Evolutionary conservation across 2,888 invertebrate species (phyloP), one percentile per base, ranked within the genome.

Genomic region (Lypha dubia): DNA sequence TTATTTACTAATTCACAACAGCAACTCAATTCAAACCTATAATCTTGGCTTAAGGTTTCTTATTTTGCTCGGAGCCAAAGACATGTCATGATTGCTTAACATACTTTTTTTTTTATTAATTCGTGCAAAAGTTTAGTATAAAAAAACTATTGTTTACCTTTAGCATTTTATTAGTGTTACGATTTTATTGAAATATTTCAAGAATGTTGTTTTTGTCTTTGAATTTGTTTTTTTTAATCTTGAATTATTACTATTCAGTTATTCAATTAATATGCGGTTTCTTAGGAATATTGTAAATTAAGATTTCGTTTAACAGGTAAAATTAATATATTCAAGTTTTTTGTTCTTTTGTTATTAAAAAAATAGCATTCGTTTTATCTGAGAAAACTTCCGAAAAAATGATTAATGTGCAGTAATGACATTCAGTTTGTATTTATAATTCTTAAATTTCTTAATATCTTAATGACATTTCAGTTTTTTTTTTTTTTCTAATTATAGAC

Each of bases 1-100:
- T 67, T 60, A 28, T 49, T 76, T 76, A 75, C 60, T 65, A 71
- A 67, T 76, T 76, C 75, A 71, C 8, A 67, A 20, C 70, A 79
- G 41, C 75, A 71, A 70, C n/a, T 79, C 44, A 38, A 67, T 60
- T 65, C 32, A 24, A n/a, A 71, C 44, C 56, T 32, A 3, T 38
- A 13, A 17, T 32, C 24, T 17, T 60, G 28, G 41, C 68, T 71
- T 53, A 60, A 51, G 60, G 49, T 68, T 51, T 73, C n/a, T 38
- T 41, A 44, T 13, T 77, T 28, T 28, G 28, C 5, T n/a, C 49
- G 4, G n/a, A 4, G n/a, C 17, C 38, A 65, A 15, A 46, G 15
- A 63, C 41, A 41, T 63, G 51, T 68, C 32, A 46, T 76, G 46
- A 49, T 67, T 67, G 41, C 11, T 32, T 17, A 11, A 1, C 7